Evolutionary conservation across 2,797 vertebrate genomes (phyloP).

Genomic region (Tamandua tetradactyla): DNA sequence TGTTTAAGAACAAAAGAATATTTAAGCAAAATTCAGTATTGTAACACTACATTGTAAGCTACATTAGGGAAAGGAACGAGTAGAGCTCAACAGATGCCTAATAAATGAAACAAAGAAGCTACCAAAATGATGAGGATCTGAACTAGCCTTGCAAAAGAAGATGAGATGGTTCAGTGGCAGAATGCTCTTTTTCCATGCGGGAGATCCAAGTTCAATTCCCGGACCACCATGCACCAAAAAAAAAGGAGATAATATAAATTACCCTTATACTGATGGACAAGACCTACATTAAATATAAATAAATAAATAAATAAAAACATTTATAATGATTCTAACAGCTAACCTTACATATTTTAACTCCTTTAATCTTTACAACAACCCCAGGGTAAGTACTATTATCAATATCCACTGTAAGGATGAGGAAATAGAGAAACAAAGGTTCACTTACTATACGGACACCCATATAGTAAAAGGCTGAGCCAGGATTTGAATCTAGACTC

Average conservation of each 20-base stretch:
- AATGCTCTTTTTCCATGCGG: no score
- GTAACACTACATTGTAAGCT: not conserved
- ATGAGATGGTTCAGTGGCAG: no score
- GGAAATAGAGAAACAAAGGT: not conserved
- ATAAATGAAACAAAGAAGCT: slow-evolving; percentile 47
- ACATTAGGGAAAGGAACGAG: not conserved
- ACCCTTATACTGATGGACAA: not conserved
- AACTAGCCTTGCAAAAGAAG: not conserved
- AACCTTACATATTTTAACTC: no score
- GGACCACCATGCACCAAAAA: no score
- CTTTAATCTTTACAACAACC: no score
- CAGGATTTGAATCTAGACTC: not conserved
- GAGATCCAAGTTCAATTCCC: no score
- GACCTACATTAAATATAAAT: no score
- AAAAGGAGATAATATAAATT: no score
- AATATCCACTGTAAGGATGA: not conserved
- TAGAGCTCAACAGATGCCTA: not conserved
- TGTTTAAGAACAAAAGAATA: slow-evolving; percentile 30
- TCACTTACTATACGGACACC: not conserved
- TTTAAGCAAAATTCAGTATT: not conserved
- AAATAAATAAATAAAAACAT: no score
- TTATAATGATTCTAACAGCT: not conserved
- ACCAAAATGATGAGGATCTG: not conserved
- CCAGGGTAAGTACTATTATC: no score
- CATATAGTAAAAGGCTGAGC: not conserved